A percentile compares a stretch with the other conserved stretches of the same genome.
These are phyloP conservation scores for Mellivora capensis DNA, from an alignment of 2,113 vertebrate species.

Conservation along the genomic window DNA sequence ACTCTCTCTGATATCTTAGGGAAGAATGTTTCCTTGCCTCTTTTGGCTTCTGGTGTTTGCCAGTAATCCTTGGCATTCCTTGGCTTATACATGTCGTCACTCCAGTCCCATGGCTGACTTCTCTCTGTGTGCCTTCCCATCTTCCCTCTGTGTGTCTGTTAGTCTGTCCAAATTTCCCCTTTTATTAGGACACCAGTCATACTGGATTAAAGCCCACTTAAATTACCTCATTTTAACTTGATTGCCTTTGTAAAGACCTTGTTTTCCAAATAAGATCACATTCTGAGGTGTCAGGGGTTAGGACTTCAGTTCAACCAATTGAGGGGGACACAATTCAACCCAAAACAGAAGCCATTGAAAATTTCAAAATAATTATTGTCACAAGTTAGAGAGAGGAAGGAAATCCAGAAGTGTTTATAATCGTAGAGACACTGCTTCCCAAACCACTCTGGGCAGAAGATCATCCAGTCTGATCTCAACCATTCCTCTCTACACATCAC, in stretches of 20 bases:
- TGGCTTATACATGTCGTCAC: neutral
- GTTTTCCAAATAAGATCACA: neutral
- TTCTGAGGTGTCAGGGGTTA: neutral
- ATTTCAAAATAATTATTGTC: neutral
- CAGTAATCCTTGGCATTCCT: neutral
- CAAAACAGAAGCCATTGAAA: neutral
- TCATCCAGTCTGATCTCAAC: neutral
- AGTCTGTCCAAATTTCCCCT: neutral
- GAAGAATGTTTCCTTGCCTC: neutral
- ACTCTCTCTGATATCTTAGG: neutral
- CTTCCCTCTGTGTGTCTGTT: neutral
- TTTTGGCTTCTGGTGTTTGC: neutral
- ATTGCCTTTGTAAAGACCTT: neutral
- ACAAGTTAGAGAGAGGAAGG: neutral
- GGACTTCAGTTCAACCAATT: neutral
- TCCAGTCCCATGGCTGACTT: neutral
- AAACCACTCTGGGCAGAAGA: neutral
- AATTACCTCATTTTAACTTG: conserved; percentile 18
- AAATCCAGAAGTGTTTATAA: neutral
- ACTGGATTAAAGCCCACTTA: neutral
- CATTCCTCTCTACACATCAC: neutral
- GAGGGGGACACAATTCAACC: neutral
- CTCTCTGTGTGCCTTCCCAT: neutral
- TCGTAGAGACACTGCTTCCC: neutral
- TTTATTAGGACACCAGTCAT: neutral